These are phyloP conservation scores for Phaonia tiefii DNA, from an alignment of 2,888 invertebrate species.

Conservation along the genomic window DNA sequence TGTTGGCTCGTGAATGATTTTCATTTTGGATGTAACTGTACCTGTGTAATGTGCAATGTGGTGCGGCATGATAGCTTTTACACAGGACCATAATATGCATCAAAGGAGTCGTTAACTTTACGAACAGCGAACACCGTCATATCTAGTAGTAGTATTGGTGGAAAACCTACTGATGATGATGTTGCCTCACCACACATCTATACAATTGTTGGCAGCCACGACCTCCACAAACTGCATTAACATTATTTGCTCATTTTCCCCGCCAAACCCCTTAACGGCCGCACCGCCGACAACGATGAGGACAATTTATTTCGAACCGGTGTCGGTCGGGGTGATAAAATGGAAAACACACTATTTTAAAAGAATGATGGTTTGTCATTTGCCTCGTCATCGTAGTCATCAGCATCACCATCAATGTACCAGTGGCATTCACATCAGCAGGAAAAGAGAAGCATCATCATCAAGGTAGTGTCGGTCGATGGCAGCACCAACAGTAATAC, in stretches of 20 bases:
- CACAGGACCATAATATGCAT: constrained; percentile 68
- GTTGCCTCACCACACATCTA: neutral
- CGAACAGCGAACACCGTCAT: constrained; percentile 28
- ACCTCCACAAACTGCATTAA: constrained; percentile 55
- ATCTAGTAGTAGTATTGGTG: neutral
- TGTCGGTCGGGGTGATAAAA: neutral
- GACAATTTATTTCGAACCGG: neutral
- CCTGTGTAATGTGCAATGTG: constrained; percentile 44
- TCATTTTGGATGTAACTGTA: constrained; percentile 37
- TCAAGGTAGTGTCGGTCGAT: neutral
- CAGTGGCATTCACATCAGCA: constrained; percentile 23
- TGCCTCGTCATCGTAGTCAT: constrained; percentile 45
- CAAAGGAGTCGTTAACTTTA: constrained; percentile 64
- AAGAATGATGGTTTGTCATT: constrained; percentile 55
- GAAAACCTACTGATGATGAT: neutral
- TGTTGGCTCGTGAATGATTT: constrained; percentile 37
- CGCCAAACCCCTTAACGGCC: constrained; percentile 6
- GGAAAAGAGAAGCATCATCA: neutral
- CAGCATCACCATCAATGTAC: constrained; percentile 30
- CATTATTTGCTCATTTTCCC: constrained; percentile 62
- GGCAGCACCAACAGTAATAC: neutral
- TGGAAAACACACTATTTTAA: constrained; percentile 15
- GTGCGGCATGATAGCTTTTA: constrained; percentile 24
- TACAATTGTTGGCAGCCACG: constrained; percentile 43
- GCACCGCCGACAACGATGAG: constrained; percentile 2